phyloP scores from a whole-genome alignment of 1,140 invertebrate genomes.

The Tetragnatha versicolor region DNA sequence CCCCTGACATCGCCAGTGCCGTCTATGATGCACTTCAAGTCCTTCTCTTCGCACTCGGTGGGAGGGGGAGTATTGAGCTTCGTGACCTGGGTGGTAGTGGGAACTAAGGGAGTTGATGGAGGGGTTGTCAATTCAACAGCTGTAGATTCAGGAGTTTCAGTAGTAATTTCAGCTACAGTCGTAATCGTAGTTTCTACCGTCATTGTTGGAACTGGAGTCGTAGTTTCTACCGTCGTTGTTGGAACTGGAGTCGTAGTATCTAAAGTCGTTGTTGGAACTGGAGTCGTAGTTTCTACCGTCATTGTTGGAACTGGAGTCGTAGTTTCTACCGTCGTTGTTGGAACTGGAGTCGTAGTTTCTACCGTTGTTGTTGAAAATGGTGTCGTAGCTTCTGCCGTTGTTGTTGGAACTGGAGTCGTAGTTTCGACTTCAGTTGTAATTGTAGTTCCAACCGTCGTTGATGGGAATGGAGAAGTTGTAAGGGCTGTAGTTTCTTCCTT shows the following conservation, averaged over 20 bases:
- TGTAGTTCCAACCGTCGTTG: neutral
- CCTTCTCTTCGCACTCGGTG: conserved; percentile 44
- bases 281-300: neutral
- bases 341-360: neutral
- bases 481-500: neutral
- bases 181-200: neutral
- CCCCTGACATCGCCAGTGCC: conserved; percentile 18
- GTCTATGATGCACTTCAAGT: conserved; percentile 34
- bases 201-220: neutral
- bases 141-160: neutral
- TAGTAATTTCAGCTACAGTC: neutral
- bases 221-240: neutral
- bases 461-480: neutral
- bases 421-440: neutral
- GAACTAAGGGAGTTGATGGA: neutral
- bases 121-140: neutral
- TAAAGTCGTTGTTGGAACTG: neutral
- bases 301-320: neutral
- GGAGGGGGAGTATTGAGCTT: conserved; percentile 27
- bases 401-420: neutral
- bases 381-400: neutral
- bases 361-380: neutral
- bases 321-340: neutral
- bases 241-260: neutral
- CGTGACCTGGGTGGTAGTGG: neutral